Evolutionary conservation across 2,113 vertebrate species (phyloP).

Genomic region (Clarias macrocephalus): DNA sequence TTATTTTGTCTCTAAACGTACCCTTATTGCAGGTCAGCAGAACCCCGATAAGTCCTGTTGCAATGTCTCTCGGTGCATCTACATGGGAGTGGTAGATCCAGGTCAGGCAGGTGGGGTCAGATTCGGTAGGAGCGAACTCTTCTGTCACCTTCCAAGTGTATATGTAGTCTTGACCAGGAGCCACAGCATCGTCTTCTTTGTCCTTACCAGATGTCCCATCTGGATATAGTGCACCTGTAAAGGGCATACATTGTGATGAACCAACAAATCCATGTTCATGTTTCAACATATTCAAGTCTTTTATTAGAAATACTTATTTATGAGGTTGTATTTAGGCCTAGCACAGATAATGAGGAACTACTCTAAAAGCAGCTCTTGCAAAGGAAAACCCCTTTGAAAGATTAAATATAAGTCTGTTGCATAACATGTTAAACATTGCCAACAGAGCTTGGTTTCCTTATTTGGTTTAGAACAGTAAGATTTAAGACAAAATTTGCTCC

Average conservation of each 20-base stretch:
- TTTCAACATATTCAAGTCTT: not conserved
- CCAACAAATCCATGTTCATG: too few relatives aligned
- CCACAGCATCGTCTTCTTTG: constrained; percentile 87
- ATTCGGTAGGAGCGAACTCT: constrained; percentile 83
- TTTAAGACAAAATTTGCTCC: not conserved
- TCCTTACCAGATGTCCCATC: constrained; percentile 81
- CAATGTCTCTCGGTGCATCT: constrained; percentile 86
- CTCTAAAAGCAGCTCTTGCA: not conserved
- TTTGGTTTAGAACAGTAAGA: not conserved
- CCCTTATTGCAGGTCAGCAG: constrained; percentile 95
- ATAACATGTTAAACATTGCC: too few relatives aligned
- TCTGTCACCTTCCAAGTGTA: constrained; percentile 90
- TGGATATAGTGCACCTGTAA: constrained; percentile 88
- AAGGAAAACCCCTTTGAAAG: not conserved
- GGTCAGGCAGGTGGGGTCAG: constrained; percentile 89
- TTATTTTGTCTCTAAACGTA: constrained; percentile 45
- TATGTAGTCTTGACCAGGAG: constrained; percentile 82
- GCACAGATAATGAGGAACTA: not conserved
- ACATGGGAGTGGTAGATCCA: constrained; percentile 97
- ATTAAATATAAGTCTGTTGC: not conserved
- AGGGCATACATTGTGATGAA: not conserved
- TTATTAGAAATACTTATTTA: not conserved
- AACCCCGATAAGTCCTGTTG: constrained; percentile 87
- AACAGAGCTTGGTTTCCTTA: too few relatives aligned
- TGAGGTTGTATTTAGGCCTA: not conserved